Percentiles rank a stretch among this genome's conserved stretches.
These are phyloP conservation scores for Lathronympha strigana DNA, from an alignment of 2,888 invertebrate genomes.

Conservation along the genomic window DNA sequence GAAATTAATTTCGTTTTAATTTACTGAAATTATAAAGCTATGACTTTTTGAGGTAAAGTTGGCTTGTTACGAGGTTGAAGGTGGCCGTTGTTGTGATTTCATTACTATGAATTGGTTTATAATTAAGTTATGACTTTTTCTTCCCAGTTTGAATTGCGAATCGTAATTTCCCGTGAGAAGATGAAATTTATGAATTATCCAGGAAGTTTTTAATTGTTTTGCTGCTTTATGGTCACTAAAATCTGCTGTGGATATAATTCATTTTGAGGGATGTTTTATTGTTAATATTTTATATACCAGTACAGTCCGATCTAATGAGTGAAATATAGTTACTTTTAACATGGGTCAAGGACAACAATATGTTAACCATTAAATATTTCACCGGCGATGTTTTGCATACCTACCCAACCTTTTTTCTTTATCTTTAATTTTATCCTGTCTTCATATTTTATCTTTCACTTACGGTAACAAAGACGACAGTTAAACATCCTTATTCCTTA, in stretches of 20 bases:
- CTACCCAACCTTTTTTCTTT: too few relatives aligned
- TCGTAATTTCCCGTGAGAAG: conserved; percentile 27
- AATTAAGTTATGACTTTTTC: conserved; percentile 52
- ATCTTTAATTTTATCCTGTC: too few relatives aligned
- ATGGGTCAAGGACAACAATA: too few relatives aligned
- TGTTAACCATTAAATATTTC: too few relatives aligned
- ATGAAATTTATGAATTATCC: conserved; percentile 45
- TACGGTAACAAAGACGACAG: too few relatives aligned
- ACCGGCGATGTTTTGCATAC: too few relatives aligned
- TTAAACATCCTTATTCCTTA: too few relatives aligned
- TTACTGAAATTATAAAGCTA: conserved; percentile 10
- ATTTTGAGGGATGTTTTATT: too few relatives aligned
- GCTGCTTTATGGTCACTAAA: conserved; percentile 5
- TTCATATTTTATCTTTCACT: too few relatives aligned
- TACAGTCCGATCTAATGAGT: too few relatives aligned
- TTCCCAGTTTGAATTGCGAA: conserved; percentile 31
- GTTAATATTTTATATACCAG: too few relatives aligned
- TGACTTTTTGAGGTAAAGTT: conserved; percentile 22
- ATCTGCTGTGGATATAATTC: not conserved
- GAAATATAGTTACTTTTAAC: too few relatives aligned
- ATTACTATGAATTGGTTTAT: conserved; percentile 57
- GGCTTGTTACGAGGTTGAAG: conserved; percentile 42
- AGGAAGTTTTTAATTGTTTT: conserved; percentile 13
- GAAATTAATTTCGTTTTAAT: conserved; percentile 30
- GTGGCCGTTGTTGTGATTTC: conserved; percentile 52